Conservation (phyloP, 2,888 invertebrate genomes). For the Exocentrus adspersus region DNA sequence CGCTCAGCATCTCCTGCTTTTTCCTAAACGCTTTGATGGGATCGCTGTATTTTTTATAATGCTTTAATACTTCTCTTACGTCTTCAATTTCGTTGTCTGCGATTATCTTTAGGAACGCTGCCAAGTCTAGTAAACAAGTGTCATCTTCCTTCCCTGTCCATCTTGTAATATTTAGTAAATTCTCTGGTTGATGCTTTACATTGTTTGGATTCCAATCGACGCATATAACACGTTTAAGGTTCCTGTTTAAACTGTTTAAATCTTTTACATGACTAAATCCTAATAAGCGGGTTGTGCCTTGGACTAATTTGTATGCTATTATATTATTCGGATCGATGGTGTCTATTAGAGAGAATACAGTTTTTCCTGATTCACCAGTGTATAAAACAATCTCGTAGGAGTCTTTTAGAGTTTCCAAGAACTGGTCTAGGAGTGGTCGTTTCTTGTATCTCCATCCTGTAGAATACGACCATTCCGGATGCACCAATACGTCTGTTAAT, state of each 20-base stretch:
- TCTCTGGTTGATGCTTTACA: conserved; percentile 86
- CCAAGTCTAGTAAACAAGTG: conserved; percentile 85
- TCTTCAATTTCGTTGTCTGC: conserved; percentile 88
- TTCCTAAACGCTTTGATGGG: conserved; percentile 92
- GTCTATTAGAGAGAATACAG: conserved; percentile 92
- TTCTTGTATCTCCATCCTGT: conserved; percentile 99
- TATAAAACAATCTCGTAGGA: conserved; percentile 95
- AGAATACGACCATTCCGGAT: conserved; percentile 97
- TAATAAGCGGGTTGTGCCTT: conserved; percentile 94
- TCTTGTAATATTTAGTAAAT: conserved; percentile 85
- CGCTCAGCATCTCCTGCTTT: conserved; percentile 82
- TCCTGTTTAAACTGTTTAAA: conserved; percentile 82
- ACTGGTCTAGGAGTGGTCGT: conserved; percentile 90
- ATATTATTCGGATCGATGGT: conserved; percentile 88
- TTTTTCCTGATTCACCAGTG: conserved; percentile 94
- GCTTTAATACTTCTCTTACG: conserved; percentile 89
- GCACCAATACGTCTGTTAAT: conserved; percentile 93
- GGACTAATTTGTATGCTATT: conserved; percentile 87
- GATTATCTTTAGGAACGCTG: conserved; percentile 73
- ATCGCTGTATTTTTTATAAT: conserved; percentile 93
- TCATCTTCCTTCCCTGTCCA: conserved; percentile 96
- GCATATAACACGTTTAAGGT: conserved; percentile 88
- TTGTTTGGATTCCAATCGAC: conserved; percentile 92
- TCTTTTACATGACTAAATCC: conserved; percentile 95
- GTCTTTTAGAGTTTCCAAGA: conserved; percentile 71